A percentile compares a stretch with the other conserved stretches of the same genome.
These are phyloP conservation scores for Oikopleura albicans DNA, from an alignment of 23 tunicate genomes.

Conservation along the genomic window DNA sequence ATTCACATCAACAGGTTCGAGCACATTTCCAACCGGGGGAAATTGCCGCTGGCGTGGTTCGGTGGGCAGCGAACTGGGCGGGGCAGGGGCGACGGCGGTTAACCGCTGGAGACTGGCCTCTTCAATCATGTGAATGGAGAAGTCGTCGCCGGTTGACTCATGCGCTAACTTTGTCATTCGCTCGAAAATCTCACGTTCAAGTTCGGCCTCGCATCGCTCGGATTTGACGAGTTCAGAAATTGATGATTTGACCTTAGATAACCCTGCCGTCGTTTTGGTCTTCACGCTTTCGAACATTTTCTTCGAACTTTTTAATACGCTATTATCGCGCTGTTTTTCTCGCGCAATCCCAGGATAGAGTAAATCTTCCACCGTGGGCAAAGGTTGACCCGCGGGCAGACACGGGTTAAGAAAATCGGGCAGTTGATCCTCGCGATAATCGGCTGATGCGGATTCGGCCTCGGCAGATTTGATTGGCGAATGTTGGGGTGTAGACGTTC, in stretches of 20 bases:
- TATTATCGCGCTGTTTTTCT: not conserved
- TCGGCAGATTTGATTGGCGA: not conserved
- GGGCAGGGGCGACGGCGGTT: not conserved
- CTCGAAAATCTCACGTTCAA: not conserved
- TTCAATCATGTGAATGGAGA: conserved; percentile 2
- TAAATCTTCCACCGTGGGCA: not conserved
- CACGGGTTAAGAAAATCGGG: conserved; percentile 19
- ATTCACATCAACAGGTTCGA: not conserved
- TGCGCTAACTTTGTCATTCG: not conserved
- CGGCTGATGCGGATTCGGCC: not conserved
- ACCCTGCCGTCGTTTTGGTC: not conserved
- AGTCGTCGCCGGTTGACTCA: not conserved
- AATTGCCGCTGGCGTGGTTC: not conserved
- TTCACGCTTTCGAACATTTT: not conserved
- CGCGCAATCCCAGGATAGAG: not conserved
- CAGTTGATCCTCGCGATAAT: not conserved
- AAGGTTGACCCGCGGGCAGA: conserved; percentile 23
- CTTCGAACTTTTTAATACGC: not conserved
- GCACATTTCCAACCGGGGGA: not conserved
- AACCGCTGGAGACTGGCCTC: conserved; percentile 7
- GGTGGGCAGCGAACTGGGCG: not conserved
- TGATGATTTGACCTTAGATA: not conserved
- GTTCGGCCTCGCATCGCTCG: not conserved
- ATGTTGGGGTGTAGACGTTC: not conserved
- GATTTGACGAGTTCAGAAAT: not conserved